Conservation (phyloP, 2,113 vertebrate genomes). For the Rissa tridactyla region DNA sequence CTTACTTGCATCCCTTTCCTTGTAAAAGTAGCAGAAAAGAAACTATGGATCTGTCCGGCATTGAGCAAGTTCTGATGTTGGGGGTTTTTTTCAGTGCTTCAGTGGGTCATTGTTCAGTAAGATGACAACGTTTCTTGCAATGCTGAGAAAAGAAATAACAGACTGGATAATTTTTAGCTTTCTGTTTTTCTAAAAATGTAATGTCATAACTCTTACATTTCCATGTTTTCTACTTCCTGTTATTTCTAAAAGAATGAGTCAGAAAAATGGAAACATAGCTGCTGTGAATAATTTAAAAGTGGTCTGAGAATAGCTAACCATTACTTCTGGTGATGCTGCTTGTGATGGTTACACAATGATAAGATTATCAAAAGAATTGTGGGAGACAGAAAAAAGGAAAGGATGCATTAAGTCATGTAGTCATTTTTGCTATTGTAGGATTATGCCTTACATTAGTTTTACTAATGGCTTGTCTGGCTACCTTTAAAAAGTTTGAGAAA, state of each 20-base stretch:
- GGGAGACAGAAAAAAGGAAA: constrained; percentile 47
- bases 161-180: constrained; percentile 20
- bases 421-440: constrained; percentile 11
- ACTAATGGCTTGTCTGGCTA: constrained; percentile 42
- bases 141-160: constrained; percentile 10
- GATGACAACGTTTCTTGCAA: background rate
- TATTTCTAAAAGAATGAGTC: constrained; percentile 34
- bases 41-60: background rate
- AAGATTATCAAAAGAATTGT: constrained; percentile 41
- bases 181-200: constrained; percentile 40
- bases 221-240: constrained; percentile 34
- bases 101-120: background rate
- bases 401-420: constrained; percentile 25
- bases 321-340: constrained; percentile 43
- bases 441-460: constrained; percentile 26
- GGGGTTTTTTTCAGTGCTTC: background rate
- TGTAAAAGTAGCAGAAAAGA: background rate
- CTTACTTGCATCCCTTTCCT: background rate
- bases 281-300: constrained; percentile 62
- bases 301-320: constrained; percentile 55
- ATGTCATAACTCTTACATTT: constrained; percentile 34
- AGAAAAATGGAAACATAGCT: constrained; percentile 41
- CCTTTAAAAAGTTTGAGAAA: constrained; percentile 30
- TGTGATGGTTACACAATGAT: constrained; percentile 45
- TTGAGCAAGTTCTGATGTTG: background rate